These are phyloP conservation scores for Butorides virescens DNA, from an alignment of 2,113 vertebrate species.

Conservation along the genomic window DNA sequence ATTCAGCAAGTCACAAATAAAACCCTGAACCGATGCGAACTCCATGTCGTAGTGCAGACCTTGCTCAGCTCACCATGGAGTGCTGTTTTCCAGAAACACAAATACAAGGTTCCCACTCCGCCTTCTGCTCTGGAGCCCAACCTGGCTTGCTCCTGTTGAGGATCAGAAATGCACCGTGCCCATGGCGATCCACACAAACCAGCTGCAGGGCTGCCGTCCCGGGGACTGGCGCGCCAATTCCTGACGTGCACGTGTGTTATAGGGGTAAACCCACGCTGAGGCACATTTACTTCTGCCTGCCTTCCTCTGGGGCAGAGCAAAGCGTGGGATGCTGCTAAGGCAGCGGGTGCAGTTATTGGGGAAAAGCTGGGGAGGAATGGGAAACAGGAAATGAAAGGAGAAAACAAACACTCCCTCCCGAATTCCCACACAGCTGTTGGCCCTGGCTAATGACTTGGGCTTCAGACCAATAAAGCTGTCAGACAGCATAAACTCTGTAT, in stretches of 20 bases:
- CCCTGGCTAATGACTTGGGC: not conserved
- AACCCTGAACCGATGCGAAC: not conserved
- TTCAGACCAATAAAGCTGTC: not conserved
- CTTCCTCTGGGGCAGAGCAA: not conserved
- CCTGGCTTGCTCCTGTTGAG: no score
- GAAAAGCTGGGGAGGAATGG: not conserved
- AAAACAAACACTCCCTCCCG: not conserved
- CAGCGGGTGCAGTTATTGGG: not conserved
- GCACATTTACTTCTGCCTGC: not conserved
- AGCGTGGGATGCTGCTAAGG: not conserved
- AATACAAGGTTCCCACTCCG: not conserved
- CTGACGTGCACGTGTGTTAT: fast-evolving
- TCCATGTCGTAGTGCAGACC: fast-evolving
- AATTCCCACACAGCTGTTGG: slow-evolving; percentile 47
- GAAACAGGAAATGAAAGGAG: slow-evolving; percentile 19
- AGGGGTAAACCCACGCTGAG: not conserved
- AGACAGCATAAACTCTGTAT: not conserved
- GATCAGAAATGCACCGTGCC: not conserved
- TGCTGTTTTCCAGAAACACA: not conserved
- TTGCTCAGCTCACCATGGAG: not conserved
- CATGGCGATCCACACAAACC: fast-evolving
- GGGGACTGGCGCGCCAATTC: fast-evolving
- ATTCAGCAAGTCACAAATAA: not conserved
- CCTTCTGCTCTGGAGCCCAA: not conserved
- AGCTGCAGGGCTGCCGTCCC: not conserved